Evolutionary conservation across 2,113 vertebrate genomes (phyloP), one percentile per base, ranked within the genome.

Genomic region (Halichoerus grypus): DNA sequence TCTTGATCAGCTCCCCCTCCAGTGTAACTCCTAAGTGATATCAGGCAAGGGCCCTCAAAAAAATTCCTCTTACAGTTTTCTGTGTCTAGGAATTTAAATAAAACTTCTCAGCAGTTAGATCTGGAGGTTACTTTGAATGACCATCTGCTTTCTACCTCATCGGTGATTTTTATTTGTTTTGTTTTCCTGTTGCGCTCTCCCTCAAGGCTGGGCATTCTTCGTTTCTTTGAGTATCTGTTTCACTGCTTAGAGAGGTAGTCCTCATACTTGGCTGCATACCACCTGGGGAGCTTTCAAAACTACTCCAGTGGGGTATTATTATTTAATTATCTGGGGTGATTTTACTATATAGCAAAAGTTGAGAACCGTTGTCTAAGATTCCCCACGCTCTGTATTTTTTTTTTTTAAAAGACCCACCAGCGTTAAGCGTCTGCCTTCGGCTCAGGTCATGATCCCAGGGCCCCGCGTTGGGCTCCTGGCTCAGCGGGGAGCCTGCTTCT

Each of bases 11-110:
- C 9, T 46, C 7, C 13, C 22, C 1, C 39, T 83, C 36, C 19
- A 86, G 31, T 36, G 4, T 28, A 93, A 89, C 15, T 61, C 14
- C 31, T 67, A 77, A 96, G 46, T 69, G 6, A 51, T 67, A 28
- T 59, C 46, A 83, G n/a, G 36, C 7, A 72, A 79, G 1, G 12
- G 5, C 22, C 39, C 63, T 57, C 42, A 85, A 59, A 65, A 61
- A 28, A 1, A 3, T 49, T 87, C 26, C 36, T 82, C 4, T 61
- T 91, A 28, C 26, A 53, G 24, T 53, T 88, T 93, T 26, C 19
- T 39, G 74, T 84, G 82, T 14, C 26, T 55, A 61, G 76, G 39
- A 84, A 94, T 88, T 92, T 81, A 88, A 67, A 57, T n/a, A 83
- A 63, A 39, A 65, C 46, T 71, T 80, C 42, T 31, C 55, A 90